Evolutionary conservation across 1,140 invertebrate genomes (phyloP), one percentile per base, ranked within the genome.

Genomic region (Pteromalus puparum): DNA sequence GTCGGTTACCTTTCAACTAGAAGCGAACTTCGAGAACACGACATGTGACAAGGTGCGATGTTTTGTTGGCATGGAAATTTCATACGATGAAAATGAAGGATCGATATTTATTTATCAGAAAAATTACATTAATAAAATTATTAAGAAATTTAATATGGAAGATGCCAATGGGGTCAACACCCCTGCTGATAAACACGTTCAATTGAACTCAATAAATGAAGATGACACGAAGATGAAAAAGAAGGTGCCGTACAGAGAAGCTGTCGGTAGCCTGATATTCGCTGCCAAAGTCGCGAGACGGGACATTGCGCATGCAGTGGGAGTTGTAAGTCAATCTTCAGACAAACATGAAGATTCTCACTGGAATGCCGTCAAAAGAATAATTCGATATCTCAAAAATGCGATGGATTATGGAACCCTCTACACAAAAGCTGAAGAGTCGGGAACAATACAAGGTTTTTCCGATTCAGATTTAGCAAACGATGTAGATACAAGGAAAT

Each of bases 281-380:
- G n/a, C 26, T 13, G n/a, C 68, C 9, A 70, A 9, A 13, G 26
- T 70, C 26, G 30, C 68, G 12, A 24, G 68, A 6, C 26, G 26
- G 9, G 68, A 28, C 26, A 70, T 70, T 13, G 68, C 68, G 9
- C 30, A 24, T 28, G 68, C 68, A 70, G 68, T 70, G 26, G 68
- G 68, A 70, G 68, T 28, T 9, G n/a, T 70, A 13, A 70, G 68
- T 30, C 21, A 26, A 30, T 70, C 9, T 38, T 61, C 80, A 12
- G 83, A 83, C 18, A n/a, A 30, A 30, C 38, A 85, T 0, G 79
- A 80, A 21, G 12, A 0, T 0, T 28, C 48, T 0, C 85, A 87
- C 30, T 88, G 87, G 84, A 75, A 46, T 18, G 88, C 88, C 0
- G 84, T 87, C 1, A 87, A 88, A 10, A 26, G 87, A 3, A 88